Base-by-base conservation (phyloP, 2,888 invertebrate species). In the Lithophane semibrunnea region DNA sequence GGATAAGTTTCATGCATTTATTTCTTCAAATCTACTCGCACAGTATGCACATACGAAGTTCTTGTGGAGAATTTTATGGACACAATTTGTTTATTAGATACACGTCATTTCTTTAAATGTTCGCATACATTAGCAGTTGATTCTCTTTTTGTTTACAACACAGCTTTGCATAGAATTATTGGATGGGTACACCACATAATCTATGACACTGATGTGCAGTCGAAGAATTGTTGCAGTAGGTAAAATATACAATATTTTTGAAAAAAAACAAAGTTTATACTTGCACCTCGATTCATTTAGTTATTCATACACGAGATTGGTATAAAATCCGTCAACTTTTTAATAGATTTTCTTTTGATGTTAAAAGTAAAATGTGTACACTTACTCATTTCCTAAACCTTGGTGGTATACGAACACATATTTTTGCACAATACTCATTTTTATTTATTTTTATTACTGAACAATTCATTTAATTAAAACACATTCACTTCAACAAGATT, bases 31-130 rank as follows among this genome's bases (percentile, higher is more conserved):
- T 64, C 49, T 66, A 67, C 75, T 77, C 42, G 49, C 65, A 71
- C 54, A 3, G 37, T n/a, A 75, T 76, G 60, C 67, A 72, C 42
- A 60, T 72, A 37, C 85, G 68, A 21, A 58, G 82, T 58, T 69
- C 69, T 67, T 58, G 52, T 24, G 8, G 49, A 75, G 44, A 68
- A 70, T 61, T 87, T 86, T 83, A 87, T 74, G 29, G 68, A 13
- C 4, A n/a, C 66, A 58, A 86, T 86, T 83, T 79, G 68, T 86
- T 83, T 82, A 42, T 37, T 64, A 87, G 88, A 87, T 85, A 83
- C 77, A 76, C 2, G 2, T 12, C 42, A 65, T 83, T 71, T 69
- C 21, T 74, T 61, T 66, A 16, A 29, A 69, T 49, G 24, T 63
- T 67, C 37, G 16, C 24, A 49, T 2, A 9, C 42, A 67, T 71